These are phyloP conservation scores for Sitophilus oryzae DNA, from an alignment of 1,140 invertebrate species.

Conservation along the genomic window DNA sequence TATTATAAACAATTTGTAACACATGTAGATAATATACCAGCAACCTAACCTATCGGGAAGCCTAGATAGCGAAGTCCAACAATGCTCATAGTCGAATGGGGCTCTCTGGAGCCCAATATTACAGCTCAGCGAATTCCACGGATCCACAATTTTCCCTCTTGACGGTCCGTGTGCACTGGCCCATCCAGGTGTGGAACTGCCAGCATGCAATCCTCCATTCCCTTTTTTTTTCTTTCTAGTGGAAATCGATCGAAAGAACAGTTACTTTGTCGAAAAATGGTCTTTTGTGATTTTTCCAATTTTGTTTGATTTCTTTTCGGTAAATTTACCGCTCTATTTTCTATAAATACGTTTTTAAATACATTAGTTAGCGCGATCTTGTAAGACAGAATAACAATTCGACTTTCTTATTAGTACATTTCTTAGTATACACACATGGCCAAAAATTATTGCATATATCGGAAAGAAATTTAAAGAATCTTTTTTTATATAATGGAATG, in stretches of 20 bases:
- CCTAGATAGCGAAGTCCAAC: not conserved
- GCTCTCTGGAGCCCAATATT: not conserved
- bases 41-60: not conserved
- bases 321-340: too few species aligned
- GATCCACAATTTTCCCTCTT: slow-evolving; percentile 1
- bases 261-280: not conserved
- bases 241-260: not conserved
- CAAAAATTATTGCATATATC: too few species aligned
- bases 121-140: slow-evolving; percentile 5
- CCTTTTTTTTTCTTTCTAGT: not conserved
- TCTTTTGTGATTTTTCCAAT: not conserved
- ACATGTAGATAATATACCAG: not conserved
- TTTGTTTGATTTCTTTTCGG: too few species aligned
- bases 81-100: not conserved
- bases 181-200: not conserved
- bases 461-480: too few species aligned
- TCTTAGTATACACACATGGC: too few species aligned
- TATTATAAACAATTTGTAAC: not conserved
- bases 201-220: not conserved
- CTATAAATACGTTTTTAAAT: too few species aligned
- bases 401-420: too few species aligned
- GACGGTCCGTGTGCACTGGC: not conserved
- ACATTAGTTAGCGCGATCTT: too few species aligned
- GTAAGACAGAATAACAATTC: too few species aligned
- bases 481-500: too few species aligned